Evolutionary conservation across 2,888 invertebrate species (phyloP).

Genomic region (Chrysomela aeneicollis): DNA sequence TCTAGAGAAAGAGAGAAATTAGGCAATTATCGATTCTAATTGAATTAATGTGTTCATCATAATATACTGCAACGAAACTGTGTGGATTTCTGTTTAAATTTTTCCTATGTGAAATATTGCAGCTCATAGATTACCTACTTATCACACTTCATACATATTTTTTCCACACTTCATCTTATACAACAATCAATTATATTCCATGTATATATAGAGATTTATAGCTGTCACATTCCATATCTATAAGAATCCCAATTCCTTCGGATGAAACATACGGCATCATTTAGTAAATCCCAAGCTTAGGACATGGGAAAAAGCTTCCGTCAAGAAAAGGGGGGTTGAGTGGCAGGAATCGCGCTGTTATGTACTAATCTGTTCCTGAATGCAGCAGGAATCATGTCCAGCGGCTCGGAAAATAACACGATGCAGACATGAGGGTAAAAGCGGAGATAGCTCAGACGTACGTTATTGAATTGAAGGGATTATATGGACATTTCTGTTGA

Average conservation of each 20-base stretch:
- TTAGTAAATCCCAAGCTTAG: slow-evolving; percentile 36
- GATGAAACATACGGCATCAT: slow-evolving; percentile 39
- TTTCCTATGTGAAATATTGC: no score
- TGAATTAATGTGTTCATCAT: no score
- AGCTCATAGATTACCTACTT: no score
- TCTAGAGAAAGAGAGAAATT: no score
- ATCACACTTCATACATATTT: no score
- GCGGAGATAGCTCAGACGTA: slow-evolving; percentile 29
- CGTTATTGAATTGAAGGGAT: slow-evolving; percentile 20
- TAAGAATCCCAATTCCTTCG: slow-evolving; percentile 26
- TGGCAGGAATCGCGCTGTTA: slow-evolving; percentile 57
- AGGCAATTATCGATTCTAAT: no score
- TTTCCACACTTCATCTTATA: neutral
- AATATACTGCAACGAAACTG: no score
- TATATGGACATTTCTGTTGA: neutral
- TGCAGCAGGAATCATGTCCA: slow-evolving; percentile 62
- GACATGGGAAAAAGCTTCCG: slow-evolving; percentile 31
- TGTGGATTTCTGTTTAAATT: no score
- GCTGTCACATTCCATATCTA: slow-evolving; percentile 19
- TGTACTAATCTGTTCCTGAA: slow-evolving; percentile 58
- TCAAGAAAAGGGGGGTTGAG: slow-evolving; percentile 46
- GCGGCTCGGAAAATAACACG: slow-evolving; percentile 68
- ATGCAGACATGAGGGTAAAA: slow-evolving; percentile 19
- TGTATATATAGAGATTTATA: neutral
- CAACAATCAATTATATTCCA: slow-evolving; percentile 10